Evolutionary conservation across 2,113 vertebrate species (phyloP), one percentile per base, ranked within the genome.

Genomic region (Setophaga kirtlandii): DNA sequence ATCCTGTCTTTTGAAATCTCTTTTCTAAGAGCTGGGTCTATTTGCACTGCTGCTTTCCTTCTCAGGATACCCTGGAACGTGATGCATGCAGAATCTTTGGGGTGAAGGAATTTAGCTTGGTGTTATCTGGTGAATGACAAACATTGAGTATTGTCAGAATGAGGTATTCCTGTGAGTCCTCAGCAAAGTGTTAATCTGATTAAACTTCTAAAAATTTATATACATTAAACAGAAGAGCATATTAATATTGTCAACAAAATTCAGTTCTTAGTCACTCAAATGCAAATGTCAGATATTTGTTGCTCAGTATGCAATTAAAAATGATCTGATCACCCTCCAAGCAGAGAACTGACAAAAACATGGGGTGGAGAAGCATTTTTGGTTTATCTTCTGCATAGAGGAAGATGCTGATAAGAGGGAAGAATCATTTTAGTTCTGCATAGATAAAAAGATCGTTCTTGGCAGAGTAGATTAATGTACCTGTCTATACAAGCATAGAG

Each of bases 221-320:
- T 50, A 69, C 28, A 10, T 84, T 82, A 76, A 91, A 7, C 53
- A 81, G 25, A 77, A 77, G 11, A 81, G 8, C 56, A 65, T 56
- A 67, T 77, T 94, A 89, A 41, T 90, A 60, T 70, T 91, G 88
- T 80, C 79, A 94, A 92, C 56, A 91, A 93, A 92, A 83, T 81
- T 56, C 31, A 69, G 39, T 55, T 94, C 35, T 46, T 85, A 74
- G 52, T 84, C 87, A 88, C 16, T 90, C 81, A 91, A 93, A 95
- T 11, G 44, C 59, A 88, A 44, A 94, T 76, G 75, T 95, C 89
- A 94, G 62, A 60, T 92, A 63, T 79, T 92, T 89, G 67, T 95
- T 87, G 83, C 86, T 93, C 64, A 79, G 30, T 73, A 74, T 47
- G 69, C 58, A 94, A 92, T 95, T 94, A 95, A 96, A 94, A 56